A percentile compares a stretch with the other conserved stretches of the same genome.
phyloP scores from a whole-genome alignment of 2,888 invertebrate species.

The Mystacides longicornis region DNA sequence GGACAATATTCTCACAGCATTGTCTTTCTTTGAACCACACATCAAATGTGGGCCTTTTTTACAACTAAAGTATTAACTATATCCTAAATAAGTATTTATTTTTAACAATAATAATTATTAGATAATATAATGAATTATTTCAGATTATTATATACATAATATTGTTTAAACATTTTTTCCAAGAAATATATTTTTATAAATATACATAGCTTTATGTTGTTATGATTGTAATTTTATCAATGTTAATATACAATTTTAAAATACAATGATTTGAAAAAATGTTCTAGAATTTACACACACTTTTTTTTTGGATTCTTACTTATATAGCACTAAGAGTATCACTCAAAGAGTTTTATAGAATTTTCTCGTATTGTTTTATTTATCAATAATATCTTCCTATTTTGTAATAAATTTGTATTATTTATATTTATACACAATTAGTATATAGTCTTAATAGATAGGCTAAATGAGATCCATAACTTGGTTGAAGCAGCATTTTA shows the following conservation, averaged over 20 bases:
- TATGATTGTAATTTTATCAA: no score
- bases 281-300: no score
- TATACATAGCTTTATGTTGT: background rate
- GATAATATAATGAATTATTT: no score
- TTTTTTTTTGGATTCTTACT: no score
- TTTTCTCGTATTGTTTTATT: background rate
- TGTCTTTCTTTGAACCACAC: constrained; percentile 44
- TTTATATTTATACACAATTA: constrained; percentile 6
- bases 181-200: background rate
- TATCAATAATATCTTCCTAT: background rate
- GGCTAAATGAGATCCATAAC: constrained; percentile 20
- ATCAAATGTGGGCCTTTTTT: constrained; percentile 19
- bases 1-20: constrained; percentile 50
- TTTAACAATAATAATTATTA: background rate
- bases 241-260: no score
- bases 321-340: no score
- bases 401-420: background rate
- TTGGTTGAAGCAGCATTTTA: constrained; percentile 30
- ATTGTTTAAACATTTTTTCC: no score
- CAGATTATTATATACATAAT: no score
- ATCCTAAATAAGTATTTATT: background rate
- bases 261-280: no score
- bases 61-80: no score
- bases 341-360: no score
- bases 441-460: constrained; percentile 9